Conservation (phyloP, 2,797 vertebrate genomes). For the Platalea minor region DNA sequence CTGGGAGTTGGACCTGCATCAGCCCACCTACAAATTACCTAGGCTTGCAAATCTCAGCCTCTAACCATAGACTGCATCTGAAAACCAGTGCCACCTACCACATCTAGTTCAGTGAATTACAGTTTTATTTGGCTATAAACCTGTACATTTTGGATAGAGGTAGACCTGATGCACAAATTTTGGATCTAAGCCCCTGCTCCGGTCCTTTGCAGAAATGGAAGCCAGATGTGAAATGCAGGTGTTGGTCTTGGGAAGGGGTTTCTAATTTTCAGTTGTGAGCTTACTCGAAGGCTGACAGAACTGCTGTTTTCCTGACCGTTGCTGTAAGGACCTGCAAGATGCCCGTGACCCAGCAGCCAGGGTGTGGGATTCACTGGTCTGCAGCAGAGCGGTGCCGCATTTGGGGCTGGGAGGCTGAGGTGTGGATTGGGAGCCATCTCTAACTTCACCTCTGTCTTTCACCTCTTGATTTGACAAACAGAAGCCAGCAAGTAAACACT, state of each 20-base stretch:
- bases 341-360: not conserved
- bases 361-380: not conserved
- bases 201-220: not conserved
- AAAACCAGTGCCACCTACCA: not conserved
- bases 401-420: not conserved
- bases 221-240: not conserved
- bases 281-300: not conserved
- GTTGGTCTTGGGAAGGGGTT: not conserved
- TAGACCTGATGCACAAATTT: not conserved
- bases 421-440: not conserved
- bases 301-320: not conserved
- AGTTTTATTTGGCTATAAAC: conserved; percentile 1
- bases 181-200: not conserved
- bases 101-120: not conserved
- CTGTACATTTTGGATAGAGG: not conserved
- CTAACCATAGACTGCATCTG: not conserved
- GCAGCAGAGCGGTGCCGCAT: not conserved
- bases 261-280: not conserved
- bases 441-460: conserved; percentile 43
- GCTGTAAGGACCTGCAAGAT: not conserved
- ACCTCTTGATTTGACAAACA: conserved; percentile 17
- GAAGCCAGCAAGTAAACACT: not conserved
- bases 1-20: not conserved
- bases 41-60: not conserved
- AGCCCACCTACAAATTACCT: conserved; percentile 1